Conservation (phyloP, 2,113 vertebrate genomes). For the Isurus oxyrinchus region DNA sequence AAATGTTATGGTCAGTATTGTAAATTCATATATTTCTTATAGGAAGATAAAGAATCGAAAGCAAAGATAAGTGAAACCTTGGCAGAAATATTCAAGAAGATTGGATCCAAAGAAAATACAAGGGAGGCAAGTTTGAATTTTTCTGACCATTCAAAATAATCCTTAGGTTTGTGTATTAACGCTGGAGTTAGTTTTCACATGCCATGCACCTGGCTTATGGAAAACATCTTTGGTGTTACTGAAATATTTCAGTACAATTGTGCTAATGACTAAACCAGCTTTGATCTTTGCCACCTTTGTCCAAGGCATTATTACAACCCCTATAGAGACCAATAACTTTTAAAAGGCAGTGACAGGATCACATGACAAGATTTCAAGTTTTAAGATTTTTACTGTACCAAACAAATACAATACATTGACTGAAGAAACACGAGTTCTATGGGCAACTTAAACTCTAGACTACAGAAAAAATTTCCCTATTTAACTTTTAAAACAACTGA, state of each 20-base stretch:
- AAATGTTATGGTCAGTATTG: not conserved
- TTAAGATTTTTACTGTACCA: too few relatives aligned
- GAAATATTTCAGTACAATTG: not conserved
- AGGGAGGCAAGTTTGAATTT: slow-evolving; percentile 71
- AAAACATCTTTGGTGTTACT: not conserved
- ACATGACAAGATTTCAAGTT: too few relatives aligned
- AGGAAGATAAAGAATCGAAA: slow-evolving; percentile 92
- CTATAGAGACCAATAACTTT: too few relatives aligned
- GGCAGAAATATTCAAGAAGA: slow-evolving; percentile 98
- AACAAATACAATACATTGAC: too few relatives aligned
- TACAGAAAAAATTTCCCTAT: too few relatives aligned
- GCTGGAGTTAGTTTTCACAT: not conserved
- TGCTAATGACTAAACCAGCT: not conserved
- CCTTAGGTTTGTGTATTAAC: not conserved
- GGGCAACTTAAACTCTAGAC: too few relatives aligned
- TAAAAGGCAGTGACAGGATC: too few relatives aligned
- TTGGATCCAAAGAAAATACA: slow-evolving; percentile 97
- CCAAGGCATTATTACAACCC: too few relatives aligned
- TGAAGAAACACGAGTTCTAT: too few relatives aligned
- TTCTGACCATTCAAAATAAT: not conserved
- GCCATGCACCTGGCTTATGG: not conserved
- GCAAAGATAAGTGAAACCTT: slow-evolving; percentile 93
- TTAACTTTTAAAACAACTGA: too few relatives aligned
- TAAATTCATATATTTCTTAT: slow-evolving; percentile 41
- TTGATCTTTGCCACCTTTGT: not conserved